Evolutionary conservation across 2,113 vertebrate genomes (phyloP).

Genomic region (Lipophrys pholis): DNA sequence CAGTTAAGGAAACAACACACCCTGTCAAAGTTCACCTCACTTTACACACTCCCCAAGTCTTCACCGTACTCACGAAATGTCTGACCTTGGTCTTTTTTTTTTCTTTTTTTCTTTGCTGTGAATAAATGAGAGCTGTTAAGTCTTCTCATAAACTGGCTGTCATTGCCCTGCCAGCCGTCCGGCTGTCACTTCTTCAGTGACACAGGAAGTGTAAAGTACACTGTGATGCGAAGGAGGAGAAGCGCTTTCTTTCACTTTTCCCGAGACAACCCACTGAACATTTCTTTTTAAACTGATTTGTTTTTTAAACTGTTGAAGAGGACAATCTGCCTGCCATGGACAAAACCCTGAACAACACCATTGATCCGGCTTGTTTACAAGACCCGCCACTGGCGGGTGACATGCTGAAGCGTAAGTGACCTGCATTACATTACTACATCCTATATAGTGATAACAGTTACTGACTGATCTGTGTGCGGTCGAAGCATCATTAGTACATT

Average conservation of each 20-base stretch:
- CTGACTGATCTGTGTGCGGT: constrained; percentile 22
- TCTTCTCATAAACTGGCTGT: constrained; percentile 40
- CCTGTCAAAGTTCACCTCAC: constrained; percentile 65
- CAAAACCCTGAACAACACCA: constrained; percentile 71
- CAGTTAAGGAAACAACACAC: constrained; percentile 41
- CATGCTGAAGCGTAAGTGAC: constrained; percentile 78
- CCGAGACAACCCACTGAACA: background rate
- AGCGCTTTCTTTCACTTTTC: background rate
- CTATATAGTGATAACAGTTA: constrained; percentile 26
- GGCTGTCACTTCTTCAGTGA: constrained; percentile 27
- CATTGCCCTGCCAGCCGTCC: background rate
- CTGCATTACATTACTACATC: constrained; percentile 4
- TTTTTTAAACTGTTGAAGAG: background rate
- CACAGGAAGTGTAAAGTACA: constrained; percentile 26
- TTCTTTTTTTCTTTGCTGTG: constrained; percentile 50
- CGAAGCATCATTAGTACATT: background rate
- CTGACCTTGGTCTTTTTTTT: constrained; percentile 32
- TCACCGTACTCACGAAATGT: constrained; percentile 12
- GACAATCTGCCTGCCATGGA: constrained; percentile 56
- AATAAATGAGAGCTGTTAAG: constrained; percentile 63
- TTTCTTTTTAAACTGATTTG: background rate
- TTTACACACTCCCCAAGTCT: background rate
- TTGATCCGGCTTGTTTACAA: constrained; percentile 80
- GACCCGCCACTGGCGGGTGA: constrained; percentile 78
- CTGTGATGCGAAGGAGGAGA: background rate